phyloP scores from a whole-genome alignment of 2,888 invertebrate genomes.

The Mesodorylaimus sp. region DNA sequence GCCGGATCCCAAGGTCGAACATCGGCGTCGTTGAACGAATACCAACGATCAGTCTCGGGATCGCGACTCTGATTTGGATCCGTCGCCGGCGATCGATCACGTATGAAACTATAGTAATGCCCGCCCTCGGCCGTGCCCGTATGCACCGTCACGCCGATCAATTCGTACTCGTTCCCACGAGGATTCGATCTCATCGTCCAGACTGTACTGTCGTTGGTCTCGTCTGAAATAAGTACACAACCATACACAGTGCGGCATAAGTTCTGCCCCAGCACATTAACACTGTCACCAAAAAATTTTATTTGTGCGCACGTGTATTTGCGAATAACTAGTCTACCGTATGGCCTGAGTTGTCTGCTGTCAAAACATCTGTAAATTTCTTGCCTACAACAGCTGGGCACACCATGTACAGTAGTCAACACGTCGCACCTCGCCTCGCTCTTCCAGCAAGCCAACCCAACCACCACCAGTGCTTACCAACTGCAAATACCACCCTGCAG shows the following conservation, averaged over 20 bases:
- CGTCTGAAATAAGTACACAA: too few species aligned
- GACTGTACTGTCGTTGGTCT: neutral
- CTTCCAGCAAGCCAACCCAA: too few species aligned
- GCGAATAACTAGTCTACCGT: too few species aligned
- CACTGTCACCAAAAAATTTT: too few species aligned
- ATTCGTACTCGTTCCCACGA: slow-evolving; percentile 49
- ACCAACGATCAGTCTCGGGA: slow-evolving; percentile 19
- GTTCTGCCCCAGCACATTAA: too few species aligned
- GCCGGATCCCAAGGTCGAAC: slow-evolving; percentile 76
- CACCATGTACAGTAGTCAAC: neutral
- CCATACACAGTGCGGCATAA: too few species aligned
- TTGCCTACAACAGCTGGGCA: neutral
- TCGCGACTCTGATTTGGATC: neutral
- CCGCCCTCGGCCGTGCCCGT: slow-evolving; percentile 95
- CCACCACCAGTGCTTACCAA: too few species aligned
- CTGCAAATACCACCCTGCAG: too few species aligned
- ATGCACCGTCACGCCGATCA: slow-evolving; percentile 85
- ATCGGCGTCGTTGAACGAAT: slow-evolving; percentile 34
- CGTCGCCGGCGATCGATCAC: slow-evolving; percentile 26
- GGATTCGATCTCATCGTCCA: slow-evolving; percentile 18
- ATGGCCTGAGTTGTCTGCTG: too few species aligned
- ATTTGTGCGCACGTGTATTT: too few species aligned
- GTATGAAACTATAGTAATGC: slow-evolving; percentile 81
- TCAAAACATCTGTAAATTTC: too few species aligned
- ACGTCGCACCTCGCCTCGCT: too few species aligned